Base-by-base conservation (phyloP, 2,888 invertebrate species). In the Galerucella nymphaeae region DNA sequence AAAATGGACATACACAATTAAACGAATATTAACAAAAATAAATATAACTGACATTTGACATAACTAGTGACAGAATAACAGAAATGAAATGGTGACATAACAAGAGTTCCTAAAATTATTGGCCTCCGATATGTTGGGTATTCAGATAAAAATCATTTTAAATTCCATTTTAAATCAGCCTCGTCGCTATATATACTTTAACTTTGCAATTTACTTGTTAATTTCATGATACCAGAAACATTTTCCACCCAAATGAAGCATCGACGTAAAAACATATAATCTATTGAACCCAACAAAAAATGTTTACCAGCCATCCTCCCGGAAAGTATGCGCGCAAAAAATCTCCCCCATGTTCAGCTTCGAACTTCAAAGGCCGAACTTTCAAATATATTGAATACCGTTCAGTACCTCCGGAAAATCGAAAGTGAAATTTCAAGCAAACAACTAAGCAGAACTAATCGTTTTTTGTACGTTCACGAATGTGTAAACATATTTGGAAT, bases 401-500 rank as follows among this genome's bases (percentile, higher is more conserved):
- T 70, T 63, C 68, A 58, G 57, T 66, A 73, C 68, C 69, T 71
- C 61, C 38, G 45, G 23, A 70, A 68, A 68, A 69, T 74, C 66
- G 75, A 76, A 77, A 79, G 78, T 78, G 77, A 80, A 78, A 80
- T 75, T 77, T 78, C 76, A 76, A 72, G 73, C 57, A 74, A 69
- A 78, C 76, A 80, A 79, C 80, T 79, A 79, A 79, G 77, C 78
- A 77, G 73, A 79, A 79, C 80, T 74, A 80, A 80, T 80, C 71
- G 76, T 77, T 75, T 76, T 76, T 77, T 76, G n/a, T n/a, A 71
- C 48, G 74, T 70, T 71, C 76, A 69, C 66, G 73, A 73, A 75
- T 67, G 78, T 75, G 78, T 73, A 80, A 79, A 82, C 82, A 83
- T 83, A 81, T 77, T 80, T 78, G 80, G 81, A 81, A 83, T 82